These are phyloP conservation scores for Bufotes viridis DNA, from an alignment of 2,797 vertebrate species.

Conservation along the genomic window DNA sequence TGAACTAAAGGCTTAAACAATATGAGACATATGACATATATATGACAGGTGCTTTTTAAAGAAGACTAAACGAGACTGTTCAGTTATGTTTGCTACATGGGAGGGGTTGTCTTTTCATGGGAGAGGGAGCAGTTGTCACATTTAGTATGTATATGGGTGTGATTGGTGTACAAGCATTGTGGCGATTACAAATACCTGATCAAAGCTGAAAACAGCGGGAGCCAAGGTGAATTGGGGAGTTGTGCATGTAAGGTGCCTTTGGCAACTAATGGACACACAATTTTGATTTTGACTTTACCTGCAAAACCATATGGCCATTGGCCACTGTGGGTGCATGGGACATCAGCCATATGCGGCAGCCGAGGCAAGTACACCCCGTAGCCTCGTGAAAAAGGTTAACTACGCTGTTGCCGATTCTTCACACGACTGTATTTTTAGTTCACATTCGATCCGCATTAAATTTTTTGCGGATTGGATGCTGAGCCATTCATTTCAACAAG, in stretches of 20 bases:
- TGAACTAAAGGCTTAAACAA: not conserved
- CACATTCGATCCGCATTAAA: no score
- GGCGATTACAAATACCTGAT: not conserved
- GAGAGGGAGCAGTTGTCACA: constrained; percentile 6
- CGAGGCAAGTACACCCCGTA: no score
- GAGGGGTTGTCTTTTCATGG: not conserved
- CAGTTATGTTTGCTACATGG: not conserved
- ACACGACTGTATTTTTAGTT: no score
- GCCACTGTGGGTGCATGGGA: no score
- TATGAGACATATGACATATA: not conserved
- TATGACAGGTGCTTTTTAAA: not conserved
- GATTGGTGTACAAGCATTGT: not conserved
- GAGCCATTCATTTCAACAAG: no score
- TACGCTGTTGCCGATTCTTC: not conserved
- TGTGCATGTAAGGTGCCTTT: not conserved
- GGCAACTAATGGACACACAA: no score
- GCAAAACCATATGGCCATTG: no score
- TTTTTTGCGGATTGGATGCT: no score
- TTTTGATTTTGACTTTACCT: no score
- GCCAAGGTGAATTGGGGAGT: not conserved
- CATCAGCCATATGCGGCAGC: no score
- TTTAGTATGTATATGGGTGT: not conserved
- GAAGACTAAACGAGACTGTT: not conserved
- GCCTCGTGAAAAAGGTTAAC: not conserved
- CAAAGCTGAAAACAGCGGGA: not conserved